Base-by-base conservation (phyloP, 2,113 vertebrate species). In the Rhabdornis inornatus region DNA sequence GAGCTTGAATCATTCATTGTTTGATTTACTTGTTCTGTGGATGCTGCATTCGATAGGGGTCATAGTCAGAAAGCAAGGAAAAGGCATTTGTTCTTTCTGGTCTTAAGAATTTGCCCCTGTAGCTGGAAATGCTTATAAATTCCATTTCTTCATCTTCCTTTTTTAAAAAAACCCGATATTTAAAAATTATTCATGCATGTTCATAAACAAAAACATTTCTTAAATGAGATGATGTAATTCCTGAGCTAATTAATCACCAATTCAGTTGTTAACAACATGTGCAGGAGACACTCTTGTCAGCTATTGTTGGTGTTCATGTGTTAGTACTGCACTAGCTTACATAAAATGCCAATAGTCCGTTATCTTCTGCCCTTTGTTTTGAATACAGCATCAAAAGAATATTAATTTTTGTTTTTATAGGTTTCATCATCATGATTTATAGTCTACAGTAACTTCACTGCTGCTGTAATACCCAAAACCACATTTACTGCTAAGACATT, bases 371-470 rank as follows among this genome's bases (percentile, higher is more conserved):
- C 55, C 47, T 82, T 85, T 91, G 65, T 92, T 94, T 93, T 90
- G 72, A 92, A 87, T 90, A 70, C 64, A 90, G 40, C 87, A 83
- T 94, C 93, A 94, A 97, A 95, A 88, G 93, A 81, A 77, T 95
- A 85, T 93, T 57, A 82, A 96, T 85, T 94, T 95, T 70, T 97
- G 95, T 97, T 97, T 96, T 95, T 87, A 60, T 97, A 97, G 92
- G 96, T 97, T 96, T 91, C 96, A 90, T 96, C 96, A 95, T 77
- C 95, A 94, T 95, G 94, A 71, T 95, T 97, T 96, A 47, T 97
- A 96, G 90, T 93, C 96, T 96, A 75, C 96, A 89, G 94, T 97
- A 96, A 97, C 96, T 95, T 96, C 92, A 95, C 92, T 95, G 93
- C 96, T 93, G 94, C 88, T 97, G 88, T 97, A 95, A 96, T 94